Base-by-base conservation (phyloP, 2,888 invertebrate species). In the Marasmarcha lunaedactyla region DNA sequence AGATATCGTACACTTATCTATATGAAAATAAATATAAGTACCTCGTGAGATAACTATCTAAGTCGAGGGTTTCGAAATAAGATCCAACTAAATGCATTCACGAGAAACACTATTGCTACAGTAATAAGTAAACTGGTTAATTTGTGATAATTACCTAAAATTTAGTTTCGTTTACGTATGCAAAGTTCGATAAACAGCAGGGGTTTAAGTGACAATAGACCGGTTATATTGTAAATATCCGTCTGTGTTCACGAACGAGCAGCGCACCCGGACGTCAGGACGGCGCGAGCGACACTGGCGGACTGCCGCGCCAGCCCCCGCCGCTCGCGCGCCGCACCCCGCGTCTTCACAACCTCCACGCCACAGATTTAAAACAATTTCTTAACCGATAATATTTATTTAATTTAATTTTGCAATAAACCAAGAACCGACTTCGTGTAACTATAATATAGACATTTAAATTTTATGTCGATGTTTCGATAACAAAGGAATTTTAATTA, bases 401-500 rank as follows among this genome's bases (percentile, higher is more conserved):
- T 30, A 30, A 9, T 30, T 11, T 30, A 3, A 30, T 30, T 30
- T 30, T 30, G 30, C 30, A 30, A 30, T n/a, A 30, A 30, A 11
- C 30, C 9, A n/a, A 30, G 11, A 10, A 4, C n/a, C n/a, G 3
- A 7, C 9, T 9, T 30, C 30, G 30, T 11, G 30, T 30, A 7
- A 10, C 30, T 30, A 11, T 11, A 30, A 30, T 30, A 30, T 9
- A 30, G 30, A 30, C n/a, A 30, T 30, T 30, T 30, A 30, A 30
- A 30, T 20, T 20, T 20, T 20, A 20, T 20, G 20, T 30, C 30
- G 30, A 30, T n/a, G 30, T n/a, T 9, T 30, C 11, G 30, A 30
- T 30, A 30, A 30, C n/a, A 30, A 30, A 30, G 30, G 30, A 30
- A 30, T 30, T 30, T 30, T 30, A 30, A 30, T 30, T 30, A 30